Evolutionary conservation across 2,888 invertebrate genomes (phyloP).

Genomic region (Lissonota sp.): DNA sequence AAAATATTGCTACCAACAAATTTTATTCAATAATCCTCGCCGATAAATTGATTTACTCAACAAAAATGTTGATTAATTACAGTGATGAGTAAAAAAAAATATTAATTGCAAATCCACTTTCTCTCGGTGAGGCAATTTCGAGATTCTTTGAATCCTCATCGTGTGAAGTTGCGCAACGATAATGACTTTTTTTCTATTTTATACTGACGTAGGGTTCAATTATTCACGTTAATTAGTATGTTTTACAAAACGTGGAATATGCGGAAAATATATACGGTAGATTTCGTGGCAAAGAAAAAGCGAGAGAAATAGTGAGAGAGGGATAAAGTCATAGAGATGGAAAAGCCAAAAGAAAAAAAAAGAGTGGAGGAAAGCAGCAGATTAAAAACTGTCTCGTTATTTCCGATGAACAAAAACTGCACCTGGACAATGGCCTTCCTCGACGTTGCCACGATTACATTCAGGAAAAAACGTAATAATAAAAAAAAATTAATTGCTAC

Average conservation of each 20-base stretch:
- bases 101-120: background rate
- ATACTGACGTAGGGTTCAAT: conserved; percentile 3
- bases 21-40: background rate
- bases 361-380: conserved; percentile 30
- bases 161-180: too few species aligned
- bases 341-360: background rate
- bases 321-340: background rate
- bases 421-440: background rate
- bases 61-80: background rate
- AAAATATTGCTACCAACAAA: too few species aligned
- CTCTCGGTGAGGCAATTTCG: background rate
- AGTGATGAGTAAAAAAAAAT: background rate
- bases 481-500: background rate
- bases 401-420: conserved; percentile 14
- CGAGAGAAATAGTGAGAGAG: conserved; percentile 13
- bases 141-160: too few species aligned
- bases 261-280: conserved; percentile 19
- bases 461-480: background rate
- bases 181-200: conserved; percentile 2
- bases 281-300: conserved; percentile 15
- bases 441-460: background rate
- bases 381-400: conserved; percentile 46
- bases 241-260: conserved; percentile 12
- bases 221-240: conserved; percentile 27
- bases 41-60: background rate